Conservation (phyloP, 2,888 invertebrate species). For the Conchocele bisecta region DNA sequence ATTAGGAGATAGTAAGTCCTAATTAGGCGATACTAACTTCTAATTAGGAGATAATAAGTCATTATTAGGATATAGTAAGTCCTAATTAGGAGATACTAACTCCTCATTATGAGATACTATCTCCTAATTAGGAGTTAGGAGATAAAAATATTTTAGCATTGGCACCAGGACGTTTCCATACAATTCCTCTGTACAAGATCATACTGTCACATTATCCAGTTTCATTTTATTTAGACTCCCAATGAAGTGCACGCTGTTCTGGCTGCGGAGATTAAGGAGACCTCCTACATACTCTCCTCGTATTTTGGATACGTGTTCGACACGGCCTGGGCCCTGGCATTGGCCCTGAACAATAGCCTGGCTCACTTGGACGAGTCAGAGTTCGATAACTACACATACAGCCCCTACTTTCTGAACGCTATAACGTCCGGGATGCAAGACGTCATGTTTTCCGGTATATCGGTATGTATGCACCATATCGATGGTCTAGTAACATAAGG, state of each 20-base stretch:
- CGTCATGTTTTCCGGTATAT: constrained; percentile 52
- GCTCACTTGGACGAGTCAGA: constrained; percentile 9
- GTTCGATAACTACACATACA: constrained; percentile 32
- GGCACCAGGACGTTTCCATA: too few species aligned
- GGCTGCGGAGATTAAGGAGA: not conserved
- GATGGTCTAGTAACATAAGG: too few species aligned
- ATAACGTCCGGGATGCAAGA: constrained; percentile 45
- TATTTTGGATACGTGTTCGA: constrained; percentile 39
- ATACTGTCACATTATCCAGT: not conserved
- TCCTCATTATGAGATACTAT: too few species aligned
- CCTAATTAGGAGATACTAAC: too few species aligned
- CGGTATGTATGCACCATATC: constrained; percentile 53
- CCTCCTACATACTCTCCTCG: constrained; percentile 3
- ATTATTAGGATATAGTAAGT: too few species aligned
- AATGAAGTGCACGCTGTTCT: not conserved
- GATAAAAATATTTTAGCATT: too few species aligned
- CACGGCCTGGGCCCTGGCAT: constrained; percentile 50
- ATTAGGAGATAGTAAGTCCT: too few species aligned
- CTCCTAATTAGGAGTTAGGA: too few species aligned
- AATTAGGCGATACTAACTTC: too few species aligned
- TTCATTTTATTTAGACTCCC: not conserved
- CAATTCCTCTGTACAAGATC: too few species aligned
- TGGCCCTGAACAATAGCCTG: constrained; percentile 44
- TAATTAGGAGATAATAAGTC: too few species aligned
- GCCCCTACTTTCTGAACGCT: constrained; percentile 25